Base-by-base conservation (phyloP, 2,888 invertebrate genomes). In the Drosophila neonasuta region DNA sequence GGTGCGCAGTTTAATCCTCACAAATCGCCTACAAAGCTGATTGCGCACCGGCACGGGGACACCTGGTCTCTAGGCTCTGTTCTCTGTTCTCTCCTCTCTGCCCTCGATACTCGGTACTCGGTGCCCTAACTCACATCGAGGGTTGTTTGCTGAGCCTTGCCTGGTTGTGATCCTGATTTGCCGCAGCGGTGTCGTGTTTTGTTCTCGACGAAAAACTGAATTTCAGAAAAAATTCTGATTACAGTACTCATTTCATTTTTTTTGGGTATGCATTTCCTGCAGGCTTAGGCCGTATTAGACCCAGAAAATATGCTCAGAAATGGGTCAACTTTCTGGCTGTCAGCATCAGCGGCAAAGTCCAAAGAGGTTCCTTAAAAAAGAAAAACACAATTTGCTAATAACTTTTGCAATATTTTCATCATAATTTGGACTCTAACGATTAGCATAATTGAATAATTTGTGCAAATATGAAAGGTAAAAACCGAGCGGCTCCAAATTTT, bases 11-110 rank as follows among this genome's bases (percentile, higher is more conserved):
- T 77, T 88, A 87, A 88, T 87, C 87, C 86, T 77, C 77, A 77
- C 75, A 88, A 86, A 83, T 87, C 87, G 84, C 86, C 84, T 81
- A 85, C 86, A 84, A 84, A 86, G 84, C 87, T 87, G 84, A 87
- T 85, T 85, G 87, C 80, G 86, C 83, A 87, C 82, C 79, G 68
- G 59, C 70, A 73, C 65, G 65, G 62, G 64, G 74, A 80, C 80
- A 80, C 77, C 77, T 77, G 77, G 77, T 66, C 75, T 71, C 51
- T 24, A 24, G 24, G 24, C 6, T 24, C 24, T 24, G 24, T 24
- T 6, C 24, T 24, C 24, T 24, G 24, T 24, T 24, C 24, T 24
- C 24, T 24, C 6, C 24, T 24, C 24, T 24, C 24, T 24, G 32
- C 11, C 32, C 63, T 62, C 50, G 41, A 44, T 71, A 51, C 34